Conservation (phyloP, 2,113 vertebrate species). For the Patagioenas fasciata region DNA sequence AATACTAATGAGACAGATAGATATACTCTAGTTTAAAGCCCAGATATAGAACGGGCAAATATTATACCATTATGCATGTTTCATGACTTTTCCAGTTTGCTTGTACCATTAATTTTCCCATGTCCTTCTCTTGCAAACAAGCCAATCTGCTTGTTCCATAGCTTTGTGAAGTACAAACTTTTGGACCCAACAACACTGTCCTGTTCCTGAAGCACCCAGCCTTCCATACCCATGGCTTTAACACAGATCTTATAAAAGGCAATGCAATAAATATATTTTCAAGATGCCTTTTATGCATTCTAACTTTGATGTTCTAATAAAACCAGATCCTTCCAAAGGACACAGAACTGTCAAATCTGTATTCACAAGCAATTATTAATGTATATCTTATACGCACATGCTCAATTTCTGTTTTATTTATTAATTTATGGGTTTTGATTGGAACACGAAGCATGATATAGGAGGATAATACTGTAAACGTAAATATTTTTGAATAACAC, state of each 20-base stretch:
- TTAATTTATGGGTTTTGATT: background rate
- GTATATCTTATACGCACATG: background rate
- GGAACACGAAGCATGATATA: background rate
- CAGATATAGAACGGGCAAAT: background rate
- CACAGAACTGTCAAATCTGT: background rate
- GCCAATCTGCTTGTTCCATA: background rate
- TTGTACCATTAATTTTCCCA: background rate
- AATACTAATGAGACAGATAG: background rate
- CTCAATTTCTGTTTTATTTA: background rate
- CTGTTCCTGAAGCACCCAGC: background rate
- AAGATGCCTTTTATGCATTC: constrained; percentile 5
- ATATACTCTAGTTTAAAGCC: background rate
- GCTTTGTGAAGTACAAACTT: background rate
- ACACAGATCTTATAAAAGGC: background rate
- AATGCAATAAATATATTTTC: background rate
- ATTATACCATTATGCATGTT: background rate
- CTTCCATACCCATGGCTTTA: background rate
- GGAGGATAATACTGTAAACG: background rate
- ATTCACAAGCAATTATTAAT: background rate
- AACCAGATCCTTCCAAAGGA: background rate
- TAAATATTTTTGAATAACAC: background rate
- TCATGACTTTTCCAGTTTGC: background rate
- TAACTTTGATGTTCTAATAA: background rate
- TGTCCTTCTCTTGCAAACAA: background rate
- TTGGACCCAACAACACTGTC: background rate